phyloP scores from a whole-genome alignment of 2,888 invertebrate species.

The Cinara cedri region DNA sequence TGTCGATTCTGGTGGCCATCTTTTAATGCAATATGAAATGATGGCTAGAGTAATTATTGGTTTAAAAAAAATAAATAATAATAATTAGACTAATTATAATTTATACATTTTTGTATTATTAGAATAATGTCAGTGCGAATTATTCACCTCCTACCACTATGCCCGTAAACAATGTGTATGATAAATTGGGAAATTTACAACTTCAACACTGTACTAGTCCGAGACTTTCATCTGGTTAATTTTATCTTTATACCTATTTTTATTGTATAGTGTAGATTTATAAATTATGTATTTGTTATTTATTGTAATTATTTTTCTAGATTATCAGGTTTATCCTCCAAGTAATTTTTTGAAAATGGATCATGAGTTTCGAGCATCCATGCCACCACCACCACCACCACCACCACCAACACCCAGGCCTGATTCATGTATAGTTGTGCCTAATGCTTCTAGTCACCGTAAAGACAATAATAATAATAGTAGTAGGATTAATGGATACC shows the following conservation, averaged over 20 bases:
- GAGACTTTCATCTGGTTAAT: constrained; percentile 85
- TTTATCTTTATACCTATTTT: not conserved
- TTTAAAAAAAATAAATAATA: no score
- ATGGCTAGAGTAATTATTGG: no score
- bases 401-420: constrained; percentile 64
- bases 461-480: constrained; percentile 23
- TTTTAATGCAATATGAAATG: no score
- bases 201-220: constrained; percentile 89
- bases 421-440: constrained; percentile 90
- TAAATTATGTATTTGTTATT: constrained; percentile 12
- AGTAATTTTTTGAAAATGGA: constrained; percentile 90
- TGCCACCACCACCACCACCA: constrained; percentile 77
- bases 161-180: constrained; percentile 74
- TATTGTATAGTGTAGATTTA: not conserved
- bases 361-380: constrained; percentile 86
- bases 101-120: not conserved
- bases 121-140: constrained; percentile 43
- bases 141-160: constrained; percentile 86
- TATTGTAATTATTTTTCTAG: constrained; percentile 60
- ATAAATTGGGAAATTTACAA: constrained; percentile 82
- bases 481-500: no score
- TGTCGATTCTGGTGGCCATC: no score
- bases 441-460: constrained; percentile 62
- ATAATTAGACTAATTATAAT: no score
- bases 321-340: constrained; percentile 76